phyloP scores from a whole-genome alignment of 2,888 invertebrate species.

The Nomada goodeniana region DNA sequence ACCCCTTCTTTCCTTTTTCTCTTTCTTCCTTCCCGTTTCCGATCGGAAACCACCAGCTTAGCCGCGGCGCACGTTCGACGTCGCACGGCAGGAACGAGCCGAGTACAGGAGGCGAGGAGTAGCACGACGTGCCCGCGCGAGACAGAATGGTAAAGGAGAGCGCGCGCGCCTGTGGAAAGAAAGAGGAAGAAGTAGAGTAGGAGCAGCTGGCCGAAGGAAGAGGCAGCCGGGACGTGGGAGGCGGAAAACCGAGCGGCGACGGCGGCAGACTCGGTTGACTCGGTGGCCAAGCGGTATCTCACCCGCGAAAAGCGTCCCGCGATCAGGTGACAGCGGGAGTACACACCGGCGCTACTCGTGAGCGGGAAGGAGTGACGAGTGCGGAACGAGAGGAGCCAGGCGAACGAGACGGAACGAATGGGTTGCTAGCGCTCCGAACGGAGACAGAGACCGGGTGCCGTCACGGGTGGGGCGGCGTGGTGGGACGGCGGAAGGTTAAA shows the following conservation, averaged over 20 bases:
- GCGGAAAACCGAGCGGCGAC: conserved; percentile 62
- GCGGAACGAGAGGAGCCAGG: conserved; percentile 60
- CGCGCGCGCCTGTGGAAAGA: conserved; percentile 31
- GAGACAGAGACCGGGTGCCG: conserved; percentile 60
- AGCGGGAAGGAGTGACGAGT: conserved; percentile 65
- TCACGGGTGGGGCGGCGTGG: conserved; percentile 46
- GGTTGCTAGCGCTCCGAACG: conserved; percentile 47
- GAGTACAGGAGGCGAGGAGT: conserved; percentile 69
- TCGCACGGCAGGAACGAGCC: conserved; percentile 70
- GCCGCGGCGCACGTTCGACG: conserved; percentile 64
- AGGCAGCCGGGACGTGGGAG: conserved; percentile 40
- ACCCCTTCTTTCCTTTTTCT: conserved; percentile 22
- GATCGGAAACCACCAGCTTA: conserved; percentile 62
- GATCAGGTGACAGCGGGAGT: conserved; percentile 81
- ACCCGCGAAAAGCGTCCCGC: conserved; percentile 82
- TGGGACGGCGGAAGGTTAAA: conserved; percentile 67
- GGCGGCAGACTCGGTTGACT: conserved; percentile 77
- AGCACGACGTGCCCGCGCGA: conserved; percentile 60
- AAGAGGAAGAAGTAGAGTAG: conserved; percentile 37
- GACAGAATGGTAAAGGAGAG: conserved; percentile 58
- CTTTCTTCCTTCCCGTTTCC: conserved; percentile 23
- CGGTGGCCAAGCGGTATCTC: conserved; percentile 80
- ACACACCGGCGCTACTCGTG: conserved; percentile 72
- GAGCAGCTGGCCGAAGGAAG: conserved; percentile 57
- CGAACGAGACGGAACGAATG: conserved; percentile 62